A percentile compares a stretch with the other conserved stretches of the same genome.
Evolutionary conservation across 2,888 invertebrate species (phyloP).

Genomic region (Protophormia terraenovae): DNA sequence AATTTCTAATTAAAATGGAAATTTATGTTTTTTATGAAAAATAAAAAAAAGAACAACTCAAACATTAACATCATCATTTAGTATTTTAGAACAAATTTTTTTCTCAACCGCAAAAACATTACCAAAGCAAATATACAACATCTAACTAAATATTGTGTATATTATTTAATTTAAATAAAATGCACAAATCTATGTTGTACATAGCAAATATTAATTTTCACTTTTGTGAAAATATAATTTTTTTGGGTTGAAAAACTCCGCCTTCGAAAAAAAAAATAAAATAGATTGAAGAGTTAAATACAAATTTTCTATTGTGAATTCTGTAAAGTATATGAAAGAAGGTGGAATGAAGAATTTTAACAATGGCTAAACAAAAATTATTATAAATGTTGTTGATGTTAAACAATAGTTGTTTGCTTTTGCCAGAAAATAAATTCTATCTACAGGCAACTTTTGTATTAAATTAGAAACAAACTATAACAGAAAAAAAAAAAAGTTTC

Average conservation of each 20-base stretch:
- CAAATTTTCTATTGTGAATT: neutral
- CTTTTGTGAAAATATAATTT: neutral
- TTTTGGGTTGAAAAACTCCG: neutral
- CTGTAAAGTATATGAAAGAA: too few relatives aligned
- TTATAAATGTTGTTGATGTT: slow-evolving; percentile 45
- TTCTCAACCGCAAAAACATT: neutral
- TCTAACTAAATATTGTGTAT: neutral
- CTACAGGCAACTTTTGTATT: neutral
- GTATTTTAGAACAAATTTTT: neutral
- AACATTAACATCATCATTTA: neutral
- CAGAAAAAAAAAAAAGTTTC: neutral
- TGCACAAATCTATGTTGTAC: neutral
- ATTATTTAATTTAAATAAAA: neutral
- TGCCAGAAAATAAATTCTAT: slow-evolving; percentile 34
- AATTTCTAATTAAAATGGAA: too few relatives aligned
- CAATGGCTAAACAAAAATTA: slow-evolving; percentile 27
- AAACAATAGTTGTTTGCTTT: slow-evolving; percentile 33
- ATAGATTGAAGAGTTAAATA: neutral
- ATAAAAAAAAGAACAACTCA: neutral
- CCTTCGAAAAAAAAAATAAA: slow-evolving; percentile 6
- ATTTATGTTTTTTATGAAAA: neutral
- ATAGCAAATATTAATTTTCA: slow-evolving; percentile 11
- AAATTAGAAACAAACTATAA: slow-evolving; percentile 29
- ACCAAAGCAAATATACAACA: neutral
- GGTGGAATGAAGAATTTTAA: neutral